These are phyloP conservation scores for Phenganax stokvisi DNA, from an alignment of 92 coral and sea anemone species.

Conservation along the genomic window DNA sequence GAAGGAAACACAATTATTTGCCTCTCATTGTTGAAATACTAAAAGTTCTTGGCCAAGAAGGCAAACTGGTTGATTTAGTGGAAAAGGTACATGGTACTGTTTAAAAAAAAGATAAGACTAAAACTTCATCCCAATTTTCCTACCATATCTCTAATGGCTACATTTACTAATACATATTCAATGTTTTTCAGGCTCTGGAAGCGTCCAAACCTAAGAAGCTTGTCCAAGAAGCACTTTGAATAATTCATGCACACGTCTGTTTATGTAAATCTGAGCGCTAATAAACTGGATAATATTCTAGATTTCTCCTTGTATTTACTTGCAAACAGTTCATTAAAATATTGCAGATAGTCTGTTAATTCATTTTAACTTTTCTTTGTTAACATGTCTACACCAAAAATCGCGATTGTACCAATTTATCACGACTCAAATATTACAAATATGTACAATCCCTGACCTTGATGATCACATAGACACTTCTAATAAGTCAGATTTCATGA, in stretches of 20 bases:
- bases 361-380: too few relatives aligned
- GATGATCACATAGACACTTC: too few relatives aligned
- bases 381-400: too few relatives aligned
- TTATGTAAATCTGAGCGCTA: conserved; percentile 6
- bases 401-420: too few relatives aligned
- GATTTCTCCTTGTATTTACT: too few relatives aligned
- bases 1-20: conserved; percentile 93
- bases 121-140: too few relatives aligned
- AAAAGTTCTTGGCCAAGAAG: conserved; percentile 82
- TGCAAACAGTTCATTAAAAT: too few relatives aligned
- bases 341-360: too few relatives aligned
- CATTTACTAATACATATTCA: background rate
- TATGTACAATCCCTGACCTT: too few relatives aligned
- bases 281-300: background rate
- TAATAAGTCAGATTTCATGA: too few relatives aligned
- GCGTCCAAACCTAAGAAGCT: conserved; percentile 38
- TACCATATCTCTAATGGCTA: background rate
- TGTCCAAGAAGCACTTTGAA: conserved; percentile 34
- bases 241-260: background rate
- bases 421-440: too few relatives aligned
- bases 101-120: background rate
- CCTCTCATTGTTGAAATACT: conserved; percentile 89
- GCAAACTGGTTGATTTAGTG: conserved; percentile 76
- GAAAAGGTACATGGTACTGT: conserved; percentile 63
- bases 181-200: conserved; percentile 62